Base-by-base conservation (phyloP, 2,797 vertebrate genomes). In the Prunella strophiata region DNA sequence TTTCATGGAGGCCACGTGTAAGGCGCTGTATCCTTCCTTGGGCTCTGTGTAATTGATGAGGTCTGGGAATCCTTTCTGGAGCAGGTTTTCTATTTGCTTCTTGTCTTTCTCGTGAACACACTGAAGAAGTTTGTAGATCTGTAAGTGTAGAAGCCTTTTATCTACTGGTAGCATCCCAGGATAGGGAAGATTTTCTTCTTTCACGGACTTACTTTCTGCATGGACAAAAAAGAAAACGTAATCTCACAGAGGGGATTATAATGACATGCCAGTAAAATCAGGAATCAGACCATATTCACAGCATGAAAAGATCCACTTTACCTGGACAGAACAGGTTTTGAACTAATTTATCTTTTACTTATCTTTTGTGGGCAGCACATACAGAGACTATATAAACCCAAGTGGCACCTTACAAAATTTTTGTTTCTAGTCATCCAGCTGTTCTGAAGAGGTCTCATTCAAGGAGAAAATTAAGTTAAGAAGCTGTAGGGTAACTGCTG, bases 71-170 rank as follows among this genome's bases (percentile, higher is more conserved):
- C 99, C 99, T 16, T 98, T 95, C 32, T 82, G 96, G 74, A 97
- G 91, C 95, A 99, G 96, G 91, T 98, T 99, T 96, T 98, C 96
- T 65, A 99, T 98, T 93, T 98, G 98, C 10, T 71, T 96, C 91
- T 90, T 98, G 68, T 99, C 97, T 78, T 93, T 98, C 63, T 98
- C 55, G 3, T 97, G 98, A 90, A 99, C 96, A 9, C 90, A 98
- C 92, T 99, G 99, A 86, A 99, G 98, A 91, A 99, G 97, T 93
- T 98, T 98, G 96, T 99, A 99, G 92, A 98, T 98, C 97, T 99
- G 99, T 59, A 99, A 97, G 59, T 98, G 96, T 94, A 98, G 96
- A 89, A 99, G 98, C 51, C 98, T 98, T 40, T 91, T 97, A 82
- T 97, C 93, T 38, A 98, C 97, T 16, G 97, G 94, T 40, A 94